Conservation (phyloP, 2,797 vertebrate genomes). For the Anguilla anguilla region DNA sequence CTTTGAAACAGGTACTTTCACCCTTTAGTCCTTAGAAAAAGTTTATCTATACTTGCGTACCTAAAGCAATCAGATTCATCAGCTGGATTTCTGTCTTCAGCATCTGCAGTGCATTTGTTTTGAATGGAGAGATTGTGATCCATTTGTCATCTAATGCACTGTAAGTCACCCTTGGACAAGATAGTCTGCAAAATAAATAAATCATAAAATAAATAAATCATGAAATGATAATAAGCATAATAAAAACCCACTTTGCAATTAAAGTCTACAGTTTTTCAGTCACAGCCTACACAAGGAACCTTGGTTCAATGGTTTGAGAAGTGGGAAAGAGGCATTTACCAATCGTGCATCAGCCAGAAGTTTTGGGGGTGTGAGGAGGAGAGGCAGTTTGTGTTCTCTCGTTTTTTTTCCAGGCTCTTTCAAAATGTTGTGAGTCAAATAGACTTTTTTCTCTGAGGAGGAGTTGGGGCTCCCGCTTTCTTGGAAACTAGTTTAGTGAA, state of each 20-base stretch:
- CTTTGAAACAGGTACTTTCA: background rate
- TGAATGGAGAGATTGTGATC: background rate
- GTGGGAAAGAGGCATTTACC: background rate
- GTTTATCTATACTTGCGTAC: background rate
- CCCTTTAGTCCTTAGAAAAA: background rate
- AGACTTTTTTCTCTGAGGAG: background rate
- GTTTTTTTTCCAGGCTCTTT: background rate
- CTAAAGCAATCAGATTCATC: background rate
- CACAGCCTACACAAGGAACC: constrained; percentile 1
- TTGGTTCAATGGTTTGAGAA: background rate
- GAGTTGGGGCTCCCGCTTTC: background rate
- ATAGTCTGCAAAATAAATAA: background rate
- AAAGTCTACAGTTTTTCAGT: constrained; percentile 4
- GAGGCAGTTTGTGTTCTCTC: background rate
- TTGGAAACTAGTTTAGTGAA: background rate
- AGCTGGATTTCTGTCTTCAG: background rate
- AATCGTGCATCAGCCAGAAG: constrained; percentile 14
- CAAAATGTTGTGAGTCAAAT: constrained; percentile 10
- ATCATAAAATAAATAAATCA: constrained; percentile 1
- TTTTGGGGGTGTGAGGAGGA: constrained; percentile 3
- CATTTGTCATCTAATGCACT: background rate
- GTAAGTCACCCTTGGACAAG: background rate
- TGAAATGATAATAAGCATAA: constrained; percentile 3
- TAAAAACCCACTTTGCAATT: constrained; percentile 1
- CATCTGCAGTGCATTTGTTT: background rate